Evolutionary conservation across 2,113 vertebrate species (phyloP).

Genomic region (Danionella cerebrum): DNA sequence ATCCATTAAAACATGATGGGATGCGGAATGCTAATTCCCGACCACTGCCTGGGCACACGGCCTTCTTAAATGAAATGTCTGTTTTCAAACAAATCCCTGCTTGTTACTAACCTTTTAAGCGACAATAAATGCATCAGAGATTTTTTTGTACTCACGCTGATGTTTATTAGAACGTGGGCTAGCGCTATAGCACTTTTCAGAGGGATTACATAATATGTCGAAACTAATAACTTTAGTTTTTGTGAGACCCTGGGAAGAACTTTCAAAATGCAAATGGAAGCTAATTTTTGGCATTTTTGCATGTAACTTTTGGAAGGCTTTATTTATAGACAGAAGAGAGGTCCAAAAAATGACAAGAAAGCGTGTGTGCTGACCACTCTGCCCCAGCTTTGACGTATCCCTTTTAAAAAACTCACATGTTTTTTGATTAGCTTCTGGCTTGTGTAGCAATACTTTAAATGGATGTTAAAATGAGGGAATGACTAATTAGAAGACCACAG

Average conservation of each 20-base stretch:
- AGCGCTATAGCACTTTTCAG: conserved; percentile 14
- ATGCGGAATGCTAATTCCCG: conserved; percentile 5
- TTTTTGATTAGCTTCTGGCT: conserved; percentile 46
- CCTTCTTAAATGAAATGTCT: conserved; percentile 29
- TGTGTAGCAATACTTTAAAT: conserved; percentile 4
- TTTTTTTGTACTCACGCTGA: conserved; percentile 18
- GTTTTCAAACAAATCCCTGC: conserved; percentile 36
- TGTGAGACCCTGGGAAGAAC: conserved; percentile 40
- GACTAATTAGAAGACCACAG: conserved; percentile 30
- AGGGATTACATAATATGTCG: conserved; percentile 36
- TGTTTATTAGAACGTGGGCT: conserved; percentile 16
- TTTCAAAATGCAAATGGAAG: conserved; percentile 41
- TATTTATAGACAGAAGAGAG: background rate
- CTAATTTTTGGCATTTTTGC: conserved; percentile 42
- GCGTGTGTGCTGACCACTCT: background rate
- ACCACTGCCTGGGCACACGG: conserved; percentile 12
- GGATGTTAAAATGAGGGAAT: conserved; percentile 18
- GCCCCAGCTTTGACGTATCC: conserved; percentile 13
- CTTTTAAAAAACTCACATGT: conserved; percentile 6
- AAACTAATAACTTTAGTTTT: conserved; percentile 29
- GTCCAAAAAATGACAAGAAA: background rate
- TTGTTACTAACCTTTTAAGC: conserved; percentile 24
- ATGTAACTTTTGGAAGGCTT: conserved; percentile 18
- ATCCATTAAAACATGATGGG: conserved; percentile 33
- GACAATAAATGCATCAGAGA: conserved; percentile 8